These are phyloP conservation scores for Xenotilapia caudafasciata DNA, from an alignment of 2,113 vertebrate species.

Conservation along the genomic window DNA sequence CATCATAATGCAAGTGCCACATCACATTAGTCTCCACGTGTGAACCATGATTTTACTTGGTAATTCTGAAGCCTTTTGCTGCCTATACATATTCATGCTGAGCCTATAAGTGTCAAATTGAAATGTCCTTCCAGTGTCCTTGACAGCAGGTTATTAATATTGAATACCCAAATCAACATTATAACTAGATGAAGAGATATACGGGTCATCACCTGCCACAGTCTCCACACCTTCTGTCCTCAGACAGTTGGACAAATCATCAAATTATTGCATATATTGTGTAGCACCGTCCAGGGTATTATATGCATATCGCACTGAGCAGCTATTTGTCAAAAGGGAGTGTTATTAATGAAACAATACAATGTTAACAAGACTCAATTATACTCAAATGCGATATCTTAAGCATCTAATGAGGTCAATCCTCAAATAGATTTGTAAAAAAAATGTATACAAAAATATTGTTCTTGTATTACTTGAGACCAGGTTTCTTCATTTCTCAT, in stretches of 20 bases:
- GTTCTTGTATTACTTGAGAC: not conserved
- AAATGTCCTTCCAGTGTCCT: constrained; percentile 63
- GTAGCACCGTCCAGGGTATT: not conserved
- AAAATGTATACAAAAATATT: not conserved
- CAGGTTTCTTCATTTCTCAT: constrained; percentile 1
- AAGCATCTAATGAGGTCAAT: not conserved
- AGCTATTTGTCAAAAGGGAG: not conserved
- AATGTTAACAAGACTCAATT: not conserved
- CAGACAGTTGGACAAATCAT: constrained; percentile 19
- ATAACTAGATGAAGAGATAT: constrained; percentile 38
- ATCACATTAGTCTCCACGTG: constrained; percentile 54
- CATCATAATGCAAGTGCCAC: constrained; percentile 54
- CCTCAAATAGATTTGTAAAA: not conserved
- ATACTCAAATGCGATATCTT: not conserved
- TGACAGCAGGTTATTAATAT: constrained; percentile 65
- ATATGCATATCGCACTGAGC: not conserved
- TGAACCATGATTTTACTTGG: constrained; percentile 63
- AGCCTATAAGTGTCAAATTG: constrained; percentile 60
- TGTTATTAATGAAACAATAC: not conserved
- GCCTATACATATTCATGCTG: constrained; percentile 63
- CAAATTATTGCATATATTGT: not conserved
- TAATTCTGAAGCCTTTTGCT: constrained; percentile 45
- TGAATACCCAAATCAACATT: constrained; percentile 49
- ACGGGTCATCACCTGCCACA: constrained; percentile 30
- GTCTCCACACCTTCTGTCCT: not conserved